Conservation (phyloP, 2,113 vertebrate species). For the Heterotilapia buettikoferi region DNA sequence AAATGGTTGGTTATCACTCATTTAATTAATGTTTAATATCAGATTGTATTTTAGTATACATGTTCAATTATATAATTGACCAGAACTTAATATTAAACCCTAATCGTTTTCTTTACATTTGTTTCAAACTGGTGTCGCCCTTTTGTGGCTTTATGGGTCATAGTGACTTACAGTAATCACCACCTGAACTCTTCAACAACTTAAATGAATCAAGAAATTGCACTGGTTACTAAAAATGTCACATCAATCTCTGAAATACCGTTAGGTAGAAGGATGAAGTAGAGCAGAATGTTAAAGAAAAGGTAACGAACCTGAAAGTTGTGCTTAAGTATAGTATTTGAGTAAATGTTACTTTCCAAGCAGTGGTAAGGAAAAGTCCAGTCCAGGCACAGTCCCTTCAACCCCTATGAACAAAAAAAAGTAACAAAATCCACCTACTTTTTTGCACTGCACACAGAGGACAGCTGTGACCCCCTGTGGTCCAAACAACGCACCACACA, state of each 20-base stretch:
- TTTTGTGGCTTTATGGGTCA: background rate
- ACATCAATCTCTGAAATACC: background rate
- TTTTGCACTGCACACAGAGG: slow-evolving; percentile 89
- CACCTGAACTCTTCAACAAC: background rate
- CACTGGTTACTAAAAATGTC: background rate
- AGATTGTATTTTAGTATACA: background rate
- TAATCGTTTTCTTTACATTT: background rate
- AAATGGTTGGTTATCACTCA: background rate
- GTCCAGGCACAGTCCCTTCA: background rate
- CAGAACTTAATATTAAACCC: background rate
- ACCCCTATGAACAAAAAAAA: background rate
- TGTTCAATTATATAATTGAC: background rate
- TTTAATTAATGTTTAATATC: background rate
- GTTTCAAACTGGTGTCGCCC: background rate
- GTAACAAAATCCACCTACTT: slow-evolving; percentile 69
- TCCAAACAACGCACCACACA: slow-evolving; percentile 85
- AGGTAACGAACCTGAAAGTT: background rate
- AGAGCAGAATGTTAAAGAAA: background rate
- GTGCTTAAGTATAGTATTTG: background rate
- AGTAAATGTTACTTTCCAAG: background rate
- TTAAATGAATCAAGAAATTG: background rate
- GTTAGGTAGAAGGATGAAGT: background rate
- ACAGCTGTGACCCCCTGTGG: slow-evolving; percentile 73
- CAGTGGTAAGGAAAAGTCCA: background rate
- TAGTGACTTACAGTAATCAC: background rate